Percentiles rank a stretch among this genome's conserved stretches.
phyloP scores from a whole-genome alignment of 2,797 vertebrate species.

The Cygnus olor region DNA sequence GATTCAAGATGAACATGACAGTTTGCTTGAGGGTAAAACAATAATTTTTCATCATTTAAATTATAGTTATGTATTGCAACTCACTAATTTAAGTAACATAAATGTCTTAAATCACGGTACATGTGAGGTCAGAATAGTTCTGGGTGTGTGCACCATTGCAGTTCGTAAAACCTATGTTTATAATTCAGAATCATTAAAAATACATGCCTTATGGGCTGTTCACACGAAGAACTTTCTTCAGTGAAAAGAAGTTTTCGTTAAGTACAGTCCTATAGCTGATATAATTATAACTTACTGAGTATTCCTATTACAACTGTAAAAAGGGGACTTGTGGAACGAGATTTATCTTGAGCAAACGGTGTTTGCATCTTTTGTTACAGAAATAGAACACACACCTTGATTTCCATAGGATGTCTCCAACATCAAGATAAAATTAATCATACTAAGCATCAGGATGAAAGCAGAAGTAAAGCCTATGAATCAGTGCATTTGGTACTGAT shows the following conservation, averaged over 20 bases:
- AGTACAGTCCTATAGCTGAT: not conserved
- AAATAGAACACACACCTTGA: conserved; percentile 46
- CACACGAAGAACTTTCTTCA: conserved; percentile 7
- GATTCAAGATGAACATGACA: conserved; percentile 39
- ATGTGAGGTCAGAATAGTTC: conserved; percentile 37
- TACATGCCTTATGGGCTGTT: not conserved
- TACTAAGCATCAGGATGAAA: conserved; percentile 41
- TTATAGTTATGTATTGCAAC: conserved; percentile 43
- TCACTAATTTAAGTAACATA: conserved; percentile 61
- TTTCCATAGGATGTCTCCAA: conserved; percentile 13
- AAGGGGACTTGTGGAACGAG: not conserved
- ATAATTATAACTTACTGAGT: not conserved
- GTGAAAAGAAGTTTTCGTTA: not conserved
- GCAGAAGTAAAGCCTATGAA: conserved; percentile 25
- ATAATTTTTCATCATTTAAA: conserved; percentile 58
- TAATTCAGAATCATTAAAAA: conserved; percentile 42
- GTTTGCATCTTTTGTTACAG: conserved; percentile 22
- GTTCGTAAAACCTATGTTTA: conserved; percentile 15
- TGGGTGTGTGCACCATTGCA: conserved; percentile 42
- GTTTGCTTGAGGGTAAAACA: conserved; percentile 53
- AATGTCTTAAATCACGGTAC: conserved; percentile 34
- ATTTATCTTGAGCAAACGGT: conserved; percentile 17
- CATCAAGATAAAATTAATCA: conserved; percentile 16
- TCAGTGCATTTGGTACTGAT: not conserved
- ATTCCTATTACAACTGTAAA: not conserved